Evolutionary conservation across 2,797 vertebrate genomes (phyloP).

Genomic region (Pipistrellus pipistrellus): DNA sequence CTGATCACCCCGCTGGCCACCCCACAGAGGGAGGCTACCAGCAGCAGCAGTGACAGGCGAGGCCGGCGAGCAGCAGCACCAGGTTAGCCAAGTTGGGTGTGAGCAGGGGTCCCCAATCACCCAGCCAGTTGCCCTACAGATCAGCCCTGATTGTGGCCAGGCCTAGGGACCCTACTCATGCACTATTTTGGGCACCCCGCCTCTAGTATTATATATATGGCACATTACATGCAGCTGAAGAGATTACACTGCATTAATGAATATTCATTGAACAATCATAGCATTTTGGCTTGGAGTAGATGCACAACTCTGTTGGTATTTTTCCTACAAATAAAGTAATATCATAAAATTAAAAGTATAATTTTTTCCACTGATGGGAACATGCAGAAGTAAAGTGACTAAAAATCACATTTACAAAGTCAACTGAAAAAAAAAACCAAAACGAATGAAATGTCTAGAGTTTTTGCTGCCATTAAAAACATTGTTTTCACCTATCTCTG

Average conservation of each 20-base stretch:
- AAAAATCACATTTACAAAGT: conserved; percentile 11
- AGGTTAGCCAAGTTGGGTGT: too few species aligned
- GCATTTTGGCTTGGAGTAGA: background rate
- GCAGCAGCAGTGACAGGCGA: too few species aligned
- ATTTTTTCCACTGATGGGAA: background rate
- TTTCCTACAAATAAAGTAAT: background rate
- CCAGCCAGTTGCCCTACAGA: too few species aligned
- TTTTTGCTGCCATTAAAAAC: background rate
- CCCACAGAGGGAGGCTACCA: too few species aligned
- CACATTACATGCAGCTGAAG: background rate
- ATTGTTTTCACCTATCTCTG: background rate
- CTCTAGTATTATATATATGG: background rate
- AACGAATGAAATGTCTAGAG: background rate
- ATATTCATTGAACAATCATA: background rate
- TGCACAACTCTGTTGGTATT: background rate
- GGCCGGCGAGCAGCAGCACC: too few species aligned
- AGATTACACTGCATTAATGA: background rate
- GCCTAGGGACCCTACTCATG: too few species aligned
- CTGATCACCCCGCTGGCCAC: too few species aligned
- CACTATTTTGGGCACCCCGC: too few species aligned
- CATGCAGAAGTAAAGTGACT: background rate
- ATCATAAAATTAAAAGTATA: background rate
- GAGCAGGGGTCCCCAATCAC: too few species aligned
- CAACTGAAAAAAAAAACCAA: background rate
- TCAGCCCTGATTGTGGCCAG: too few species aligned